Evolutionary conservation across 2,888 invertebrate genomes (phyloP), one percentile per base, ranked within the genome.

Genomic region (Apamea crenata): DNA sequence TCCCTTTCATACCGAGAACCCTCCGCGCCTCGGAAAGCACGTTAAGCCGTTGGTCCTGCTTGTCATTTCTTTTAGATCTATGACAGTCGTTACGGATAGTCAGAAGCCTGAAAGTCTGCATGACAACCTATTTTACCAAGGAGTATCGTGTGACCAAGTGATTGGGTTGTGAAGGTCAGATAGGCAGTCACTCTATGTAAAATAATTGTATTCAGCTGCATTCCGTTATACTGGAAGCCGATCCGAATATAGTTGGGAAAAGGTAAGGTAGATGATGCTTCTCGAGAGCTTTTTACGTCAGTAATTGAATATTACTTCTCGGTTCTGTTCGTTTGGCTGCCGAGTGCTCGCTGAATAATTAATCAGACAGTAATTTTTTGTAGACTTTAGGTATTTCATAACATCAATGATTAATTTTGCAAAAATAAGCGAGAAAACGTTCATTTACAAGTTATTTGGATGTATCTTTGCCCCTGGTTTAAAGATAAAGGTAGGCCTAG

Each of bases 291-390:
- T 40, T 68, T 63, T n/a, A 67, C 56, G 63, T 73, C 80, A 89
- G 87, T 92, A 93, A 93, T 93, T 92, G 90, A 92, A 93, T 92
- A 92, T 92, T 91, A 91, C 84, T 88, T 86, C 82, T 88, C 82
- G 79, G 84, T 67, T 50, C 36, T 18, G 53, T 89, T 90, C 87
- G 72, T 85, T 89, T 70, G 47, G 81, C 76, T 83, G 85, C 75
- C 78, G 88, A 93, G 90, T 92, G 88, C 88, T 87, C 83, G 81
- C 88, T 93, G 91, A 94, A 93, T 93, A 93, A 78, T 61, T 25
- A 32, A 93, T 93, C 91, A 92, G 92, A 89, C 8, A 84, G 89
- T 89, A 85, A 84, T 91, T 91, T 87, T 25, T 36, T n/a, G 59
- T 44, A 16, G 59, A 74, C 10, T 76, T 75, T 65, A n/a, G n/a